Evolutionary conservation across 2,888 invertebrate genomes (phyloP), one percentile per base, ranked within the genome.

Genomic region (Xanthostigma xanthostigma): DNA sequence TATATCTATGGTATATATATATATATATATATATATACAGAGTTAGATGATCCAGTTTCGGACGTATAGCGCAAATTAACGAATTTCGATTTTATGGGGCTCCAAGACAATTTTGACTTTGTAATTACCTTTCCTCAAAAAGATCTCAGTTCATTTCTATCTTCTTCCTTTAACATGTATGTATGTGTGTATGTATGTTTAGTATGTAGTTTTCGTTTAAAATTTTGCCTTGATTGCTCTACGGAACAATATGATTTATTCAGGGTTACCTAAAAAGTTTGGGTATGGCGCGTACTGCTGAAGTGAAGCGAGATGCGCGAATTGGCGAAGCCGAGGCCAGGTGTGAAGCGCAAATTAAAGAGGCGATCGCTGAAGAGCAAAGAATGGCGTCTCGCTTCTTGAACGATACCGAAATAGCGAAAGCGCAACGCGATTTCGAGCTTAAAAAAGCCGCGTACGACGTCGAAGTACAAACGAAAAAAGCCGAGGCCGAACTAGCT

Each of bases 241-340:
- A 13, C 5, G n/a, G 38, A 38, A 38, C 8, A 13, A 12, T 38
- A 8, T 38, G 13, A 38, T 17, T 14, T 37, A 36, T 40, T 11
- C 59, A 88, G 90, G 91, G 91, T 13, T 96, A 97, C 67, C 70
- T 96, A 53, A 87, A 86, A 76, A 91, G 94, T 47, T 73, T 97
- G 59, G 96, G 93, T 52, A 89, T 90, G 90, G 92, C 92, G 2
- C 78, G 93, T 55, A 94, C 93, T 0, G 93, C 93, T 0, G 92
- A 94, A 64, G 94, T 94, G 10, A 93, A 94, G 63, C 75, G 95
- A 45, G 96, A 96, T 65, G 96, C 96, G 1, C 79, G 94, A 49
- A 96, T 96, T 56, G 96, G 96, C 10, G 96, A 97, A 64, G 96
- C 96, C 0, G 94, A 96, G 64, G 96, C 96, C 1, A 81, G 87